These are phyloP conservation scores for Drosophila navojoa DNA, from an alignment of 1,140 invertebrate species.

Conservation along the genomic window DNA sequence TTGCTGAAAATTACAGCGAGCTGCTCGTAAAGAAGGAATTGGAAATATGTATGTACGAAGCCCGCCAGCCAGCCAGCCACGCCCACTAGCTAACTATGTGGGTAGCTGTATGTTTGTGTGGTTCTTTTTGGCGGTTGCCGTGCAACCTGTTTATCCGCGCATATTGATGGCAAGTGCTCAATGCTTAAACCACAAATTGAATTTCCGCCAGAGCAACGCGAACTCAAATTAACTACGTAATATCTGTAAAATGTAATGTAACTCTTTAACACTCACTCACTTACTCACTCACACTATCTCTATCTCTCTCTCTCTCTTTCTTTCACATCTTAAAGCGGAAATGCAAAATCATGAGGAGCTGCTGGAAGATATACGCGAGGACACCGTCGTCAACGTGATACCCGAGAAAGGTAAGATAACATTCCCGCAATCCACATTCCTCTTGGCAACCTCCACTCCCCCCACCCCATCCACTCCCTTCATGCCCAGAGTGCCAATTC, in stretches of 20 bases:
- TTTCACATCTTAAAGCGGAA: constrained; percentile 53
- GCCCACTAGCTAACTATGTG: not conserved
- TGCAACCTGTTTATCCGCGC: constrained; percentile 41
- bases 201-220: constrained; percentile 59
- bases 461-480: not conserved
- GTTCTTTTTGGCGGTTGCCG: constrained; percentile 41
- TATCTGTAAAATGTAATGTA: constrained; percentile 41
- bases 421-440: no score
- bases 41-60: constrained; percentile 44
- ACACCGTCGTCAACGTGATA: constrained; percentile 75
- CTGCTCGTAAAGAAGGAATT: constrained; percentile 54
- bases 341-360: constrained; percentile 83
- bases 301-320: not conserved
- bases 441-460: not conserved
- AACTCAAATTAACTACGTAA: constrained; percentile 63
- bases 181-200: constrained; percentile 61
- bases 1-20: constrained; percentile 56
- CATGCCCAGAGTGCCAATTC: not conserved
- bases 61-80: not conserved
- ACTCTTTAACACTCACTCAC: constrained; percentile 48
- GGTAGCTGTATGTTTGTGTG: constrained; percentile 29
- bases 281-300: not conserved
- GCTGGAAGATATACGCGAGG: constrained; percentile 82
- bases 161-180: constrained; percentile 32
- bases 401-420: constrained; percentile 79